phyloP scores from a whole-genome alignment of 2,113 vertebrate species.

The Bungarus multicinctus region DNA sequence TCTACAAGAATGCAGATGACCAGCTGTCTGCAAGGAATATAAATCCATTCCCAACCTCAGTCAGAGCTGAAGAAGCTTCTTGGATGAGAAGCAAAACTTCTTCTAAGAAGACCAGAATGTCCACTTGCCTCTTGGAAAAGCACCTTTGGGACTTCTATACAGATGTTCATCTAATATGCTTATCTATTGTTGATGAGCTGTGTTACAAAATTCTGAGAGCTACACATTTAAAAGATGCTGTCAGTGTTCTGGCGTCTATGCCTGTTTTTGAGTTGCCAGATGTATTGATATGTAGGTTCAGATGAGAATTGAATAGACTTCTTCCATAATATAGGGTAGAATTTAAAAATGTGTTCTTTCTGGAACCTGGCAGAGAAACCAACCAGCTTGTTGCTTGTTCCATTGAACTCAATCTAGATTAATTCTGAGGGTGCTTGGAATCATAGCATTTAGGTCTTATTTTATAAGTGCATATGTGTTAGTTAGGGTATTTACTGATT shows the following conservation, averaged over 20 bases:
- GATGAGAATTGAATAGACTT: background rate
- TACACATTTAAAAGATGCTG: background rate
- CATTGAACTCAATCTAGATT: background rate
- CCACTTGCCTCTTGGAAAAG: too few species aligned
- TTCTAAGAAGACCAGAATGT: too few species aligned
- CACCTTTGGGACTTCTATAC: too few species aligned
- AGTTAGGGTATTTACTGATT: background rate
- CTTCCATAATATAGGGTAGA: background rate
- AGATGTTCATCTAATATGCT: background rate
- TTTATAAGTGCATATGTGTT: constrained; percentile 6
- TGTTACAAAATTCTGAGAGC: background rate
- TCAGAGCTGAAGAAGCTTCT: too few species aligned
- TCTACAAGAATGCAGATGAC: too few species aligned
- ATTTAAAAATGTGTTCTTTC: background rate
- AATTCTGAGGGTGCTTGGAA: background rate
- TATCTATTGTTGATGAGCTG: background rate
- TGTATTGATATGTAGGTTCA: background rate
- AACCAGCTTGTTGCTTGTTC: background rate
- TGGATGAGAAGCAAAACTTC: too few species aligned
- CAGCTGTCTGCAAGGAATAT: too few species aligned
- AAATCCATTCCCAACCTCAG: too few species aligned
- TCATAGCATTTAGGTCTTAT: background rate
- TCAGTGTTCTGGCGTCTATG: too few species aligned
- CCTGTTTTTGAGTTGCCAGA: background rate
- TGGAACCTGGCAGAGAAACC: background rate